Evolutionary conservation across 1,140 invertebrate genomes (phyloP).

Genomic region (Neomicropteryx cornuta): DNA sequence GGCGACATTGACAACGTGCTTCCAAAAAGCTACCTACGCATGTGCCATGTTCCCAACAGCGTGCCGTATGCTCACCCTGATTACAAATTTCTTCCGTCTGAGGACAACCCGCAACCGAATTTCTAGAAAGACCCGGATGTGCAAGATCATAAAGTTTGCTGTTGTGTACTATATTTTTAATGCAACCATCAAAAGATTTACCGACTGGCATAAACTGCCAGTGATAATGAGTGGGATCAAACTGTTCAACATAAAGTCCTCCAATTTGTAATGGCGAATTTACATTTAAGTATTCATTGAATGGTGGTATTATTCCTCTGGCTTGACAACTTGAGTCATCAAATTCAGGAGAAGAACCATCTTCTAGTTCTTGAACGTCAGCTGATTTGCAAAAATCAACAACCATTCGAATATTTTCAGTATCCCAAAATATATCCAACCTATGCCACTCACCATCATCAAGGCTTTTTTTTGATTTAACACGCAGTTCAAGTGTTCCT

Average conservation of each 20-base stretch:
- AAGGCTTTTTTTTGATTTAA: conserved; percentile 76
- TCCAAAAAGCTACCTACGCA: conserved; percentile 86
- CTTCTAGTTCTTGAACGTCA: conserved; percentile 75
- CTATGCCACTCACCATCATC: conserved; percentile 95
- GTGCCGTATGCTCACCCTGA: conserved; percentile 65
- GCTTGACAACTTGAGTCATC: conserved; percentile 83
- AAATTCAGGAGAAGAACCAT: conserved; percentile 74
- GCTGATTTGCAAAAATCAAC: conserved; percentile 87
- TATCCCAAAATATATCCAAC: conserved; percentile 91
- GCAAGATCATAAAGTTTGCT: conserved; percentile 90
- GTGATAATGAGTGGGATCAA: conserved; percentile 74
- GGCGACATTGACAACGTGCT: conserved; percentile 82
- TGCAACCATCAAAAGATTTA: conserved; percentile 89
- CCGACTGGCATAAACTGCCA: conserved; percentile 80
- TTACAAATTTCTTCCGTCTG: conserved; percentile 84
- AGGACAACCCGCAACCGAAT: conserved; percentile 78
- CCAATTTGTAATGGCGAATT: conserved; percentile 91
- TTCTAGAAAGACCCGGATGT: conserved; percentile 71
- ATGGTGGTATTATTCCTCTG: conserved; percentile 77
- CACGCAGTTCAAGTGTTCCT: conserved; percentile 77
- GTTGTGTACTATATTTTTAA: conserved; percentile 90
- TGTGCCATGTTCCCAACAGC: conserved; percentile 83
- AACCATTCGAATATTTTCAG: conserved; percentile 81
- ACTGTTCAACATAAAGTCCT: conserved; percentile 76
- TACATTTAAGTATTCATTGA: conserved; percentile 94